Percentiles rank a stretch among this genome's conserved stretches.
Conservation (phyloP, 2,888 invertebrate species). For the Ferrisia virgata region DNA sequence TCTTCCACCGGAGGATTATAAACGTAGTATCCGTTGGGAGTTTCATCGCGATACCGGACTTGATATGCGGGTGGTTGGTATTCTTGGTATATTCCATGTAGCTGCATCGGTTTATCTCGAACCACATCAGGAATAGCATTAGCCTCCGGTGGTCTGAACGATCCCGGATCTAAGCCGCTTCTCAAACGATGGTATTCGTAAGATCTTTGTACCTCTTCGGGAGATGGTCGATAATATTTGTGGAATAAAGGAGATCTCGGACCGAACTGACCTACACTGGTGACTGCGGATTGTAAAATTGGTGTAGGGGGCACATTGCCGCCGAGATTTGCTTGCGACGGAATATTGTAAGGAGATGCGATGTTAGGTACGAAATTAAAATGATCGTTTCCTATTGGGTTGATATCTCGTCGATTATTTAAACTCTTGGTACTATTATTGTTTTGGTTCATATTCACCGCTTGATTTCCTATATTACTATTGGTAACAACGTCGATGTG, state of each 20-base stretch:
- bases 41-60: not conserved
- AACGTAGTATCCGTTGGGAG: not conserved
- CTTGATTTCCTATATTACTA: conserved; percentile 7
- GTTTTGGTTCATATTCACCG: not conserved
- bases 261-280: conserved; percentile 35
- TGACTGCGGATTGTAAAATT: conserved; percentile 44
- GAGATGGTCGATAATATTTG: conserved; percentile 47
- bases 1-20: not conserved
- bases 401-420: conserved; percentile 28
- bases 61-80: conserved; percentile 21
- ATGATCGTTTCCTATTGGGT: conserved; percentile 17
- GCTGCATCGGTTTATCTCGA: conserved; percentile 46
- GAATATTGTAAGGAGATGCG: conserved; percentile 5
- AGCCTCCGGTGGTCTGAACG: conserved; percentile 47
- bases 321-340: not conserved
- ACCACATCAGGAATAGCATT: conserved; percentile 39
- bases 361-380: conserved; percentile 5
- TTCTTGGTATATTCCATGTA: conserved; percentile 40
- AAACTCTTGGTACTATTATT: not conserved
- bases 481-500: conserved; percentile 32
- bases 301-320: conserved; percentile 32
- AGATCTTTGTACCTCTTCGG: conserved; percentile 46
- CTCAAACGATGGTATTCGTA: conserved; percentile 47
- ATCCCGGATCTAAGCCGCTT: conserved; percentile 42
- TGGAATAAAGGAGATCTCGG: conserved; percentile 46